Conservation (phyloP, 2,797 vertebrate genomes). For the Pelobates cultripes region DNA sequence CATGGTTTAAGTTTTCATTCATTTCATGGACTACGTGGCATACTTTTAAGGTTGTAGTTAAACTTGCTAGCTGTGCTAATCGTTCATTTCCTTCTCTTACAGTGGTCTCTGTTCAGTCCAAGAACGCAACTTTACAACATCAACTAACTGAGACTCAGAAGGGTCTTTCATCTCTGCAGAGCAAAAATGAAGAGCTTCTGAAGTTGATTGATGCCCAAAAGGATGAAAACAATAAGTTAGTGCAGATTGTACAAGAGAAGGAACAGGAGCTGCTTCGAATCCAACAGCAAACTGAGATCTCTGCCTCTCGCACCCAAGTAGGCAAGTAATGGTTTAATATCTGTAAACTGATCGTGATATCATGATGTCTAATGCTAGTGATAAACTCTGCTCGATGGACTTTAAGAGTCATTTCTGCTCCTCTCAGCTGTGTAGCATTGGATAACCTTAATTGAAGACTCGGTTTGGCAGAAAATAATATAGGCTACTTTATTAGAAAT, state of each 20-base stretch:
- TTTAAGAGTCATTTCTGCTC: too few species aligned
- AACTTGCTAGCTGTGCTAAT: too few species aligned
- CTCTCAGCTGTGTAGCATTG: too few species aligned
- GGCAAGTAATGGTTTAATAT: slow-evolving; percentile 65
- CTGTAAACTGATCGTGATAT: too few species aligned
- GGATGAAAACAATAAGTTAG: slow-evolving; percentile 70
- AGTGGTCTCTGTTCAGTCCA: slow-evolving; percentile 77
- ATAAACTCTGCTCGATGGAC: too few species aligned
- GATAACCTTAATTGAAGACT: too few species aligned
- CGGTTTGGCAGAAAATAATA: too few species aligned
- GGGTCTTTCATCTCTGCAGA: slow-evolving; percentile 75
- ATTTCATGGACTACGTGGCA: too few species aligned
- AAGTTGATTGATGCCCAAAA: slow-evolving; percentile 72
- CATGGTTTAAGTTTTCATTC: too few species aligned
- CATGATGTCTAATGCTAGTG: too few species aligned
- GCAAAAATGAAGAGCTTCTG: slow-evolving; percentile 78
- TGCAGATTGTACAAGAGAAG: slow-evolving; percentile 71
- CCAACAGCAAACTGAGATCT: slow-evolving; percentile 72
- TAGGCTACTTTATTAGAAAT: too few species aligned
- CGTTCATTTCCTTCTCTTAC: background rate
- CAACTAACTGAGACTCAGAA: slow-evolving; percentile 75
- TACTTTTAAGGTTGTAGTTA: too few species aligned
- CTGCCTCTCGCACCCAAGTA: slow-evolving; percentile 71
- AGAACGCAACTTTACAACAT: slow-evolving; percentile 76
- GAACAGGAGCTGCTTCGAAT: slow-evolving; percentile 73